Percentiles rank a stretch among this genome's conserved stretches.
Conservation (phyloP, 2,797 vertebrate species). For the Lates japonicus region DNA sequence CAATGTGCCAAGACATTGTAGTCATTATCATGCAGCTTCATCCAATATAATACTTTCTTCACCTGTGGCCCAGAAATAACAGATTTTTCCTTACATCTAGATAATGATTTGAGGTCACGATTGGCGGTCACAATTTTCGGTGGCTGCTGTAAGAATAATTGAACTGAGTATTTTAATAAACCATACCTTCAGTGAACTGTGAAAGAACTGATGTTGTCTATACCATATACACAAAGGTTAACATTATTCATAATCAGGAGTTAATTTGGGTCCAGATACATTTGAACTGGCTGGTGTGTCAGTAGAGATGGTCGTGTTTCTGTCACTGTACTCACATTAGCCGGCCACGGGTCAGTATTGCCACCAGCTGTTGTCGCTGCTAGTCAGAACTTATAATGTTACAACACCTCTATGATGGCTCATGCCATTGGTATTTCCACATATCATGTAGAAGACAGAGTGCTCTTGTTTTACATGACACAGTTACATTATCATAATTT, state of each 20-base stretch:
- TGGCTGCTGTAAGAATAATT: neutral
- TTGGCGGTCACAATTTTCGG: neutral
- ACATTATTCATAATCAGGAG: neutral
- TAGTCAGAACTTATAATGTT: conserved; percentile 37
- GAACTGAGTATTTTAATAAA: neutral
- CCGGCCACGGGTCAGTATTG: conserved; percentile 15
- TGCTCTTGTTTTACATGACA: conserved; percentile 13
- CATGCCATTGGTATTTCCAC: neutral
- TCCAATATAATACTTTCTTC: neutral
- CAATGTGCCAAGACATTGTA: neutral
- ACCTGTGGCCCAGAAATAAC: neutral
- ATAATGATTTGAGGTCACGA: neutral
- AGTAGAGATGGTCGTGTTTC: neutral
- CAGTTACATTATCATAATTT: conserved; percentile 16
- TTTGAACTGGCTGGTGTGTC: neutral
- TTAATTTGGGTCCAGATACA: neutral
- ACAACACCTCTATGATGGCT: conserved; percentile 25
- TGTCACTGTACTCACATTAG: conserved; percentile 28
- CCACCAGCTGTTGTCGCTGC: conserved; percentile 60
- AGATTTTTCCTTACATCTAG: neutral
- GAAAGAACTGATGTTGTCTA: neutral
- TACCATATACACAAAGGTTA: neutral
- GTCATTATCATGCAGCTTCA: conserved; percentile 4
- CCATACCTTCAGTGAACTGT: neutral
- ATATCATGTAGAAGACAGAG: neutral